A percentile compares a stretch with the other conserved stretches of the same genome.
These are phyloP conservation scores for Poecilus cupreus DNA, from an alignment of 2,888 invertebrate genomes.

Conservation along the genomic window DNA sequence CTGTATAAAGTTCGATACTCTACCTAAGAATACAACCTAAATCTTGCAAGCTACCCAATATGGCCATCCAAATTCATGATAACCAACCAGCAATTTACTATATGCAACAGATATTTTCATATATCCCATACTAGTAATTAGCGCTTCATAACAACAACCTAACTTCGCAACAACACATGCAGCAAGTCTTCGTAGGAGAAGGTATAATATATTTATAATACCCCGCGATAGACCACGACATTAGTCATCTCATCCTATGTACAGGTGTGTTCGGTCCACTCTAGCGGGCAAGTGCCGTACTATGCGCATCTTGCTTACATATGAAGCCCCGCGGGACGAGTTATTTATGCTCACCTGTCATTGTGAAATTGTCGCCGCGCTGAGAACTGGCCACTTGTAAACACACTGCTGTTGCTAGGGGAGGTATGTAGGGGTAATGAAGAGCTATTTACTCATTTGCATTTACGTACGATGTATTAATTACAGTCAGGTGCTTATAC, in stretches of 20 bases:
- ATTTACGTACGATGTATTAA: not conserved
- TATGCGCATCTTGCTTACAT: constrained; percentile 26
- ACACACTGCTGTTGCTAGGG: not conserved
- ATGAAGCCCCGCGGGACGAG: constrained; percentile 19
- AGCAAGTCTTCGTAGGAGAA: too few relatives aligned
- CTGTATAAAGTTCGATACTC: too few relatives aligned
- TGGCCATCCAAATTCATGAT: too few relatives aligned
- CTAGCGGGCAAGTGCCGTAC: not conserved
- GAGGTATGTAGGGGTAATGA: not conserved
- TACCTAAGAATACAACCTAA: too few relatives aligned
- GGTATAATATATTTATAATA: too few relatives aligned
- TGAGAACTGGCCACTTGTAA: constrained; percentile 8
- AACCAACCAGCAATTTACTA: too few relatives aligned
- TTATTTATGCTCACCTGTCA: constrained; percentile 30
- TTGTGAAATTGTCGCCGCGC: constrained; percentile 9
- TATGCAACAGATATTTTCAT: too few relatives aligned
- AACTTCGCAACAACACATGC: too few relatives aligned
- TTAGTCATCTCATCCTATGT: not conserved
- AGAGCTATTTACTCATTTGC: not conserved
- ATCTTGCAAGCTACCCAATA: too few relatives aligned
- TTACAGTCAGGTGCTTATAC: not conserved
- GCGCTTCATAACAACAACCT: too few relatives aligned
- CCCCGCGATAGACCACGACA: too few relatives aligned
- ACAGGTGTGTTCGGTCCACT: not conserved
- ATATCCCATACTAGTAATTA: too few relatives aligned